phyloP scores from a whole-genome alignment of 2,797 vertebrate species.

The Phrynocephalus vlangalii region DNA sequence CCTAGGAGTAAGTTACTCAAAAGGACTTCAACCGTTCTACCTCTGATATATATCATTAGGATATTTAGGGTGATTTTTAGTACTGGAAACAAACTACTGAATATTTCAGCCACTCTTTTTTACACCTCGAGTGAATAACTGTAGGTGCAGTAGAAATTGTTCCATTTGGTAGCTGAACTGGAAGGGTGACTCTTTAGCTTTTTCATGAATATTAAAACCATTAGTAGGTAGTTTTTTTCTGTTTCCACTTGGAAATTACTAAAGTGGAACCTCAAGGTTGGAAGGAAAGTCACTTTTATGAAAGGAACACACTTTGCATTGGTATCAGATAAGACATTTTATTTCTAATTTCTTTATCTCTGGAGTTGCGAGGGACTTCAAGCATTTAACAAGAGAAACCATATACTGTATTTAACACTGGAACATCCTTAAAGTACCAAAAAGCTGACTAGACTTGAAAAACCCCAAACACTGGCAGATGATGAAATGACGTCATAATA shows the following conservation, averaged over 20 bases:
- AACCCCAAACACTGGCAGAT: not conserved
- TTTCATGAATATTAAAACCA: slow-evolving; percentile 52
- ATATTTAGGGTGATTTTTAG: slow-evolving; percentile 34
- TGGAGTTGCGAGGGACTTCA: not conserved
- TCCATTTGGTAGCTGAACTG: slow-evolving; percentile 21
- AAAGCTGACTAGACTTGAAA: not conserved
- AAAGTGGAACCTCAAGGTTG: slow-evolving; percentile 16
- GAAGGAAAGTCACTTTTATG: slow-evolving; percentile 14
- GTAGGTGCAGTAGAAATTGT: slow-evolving; percentile 36
- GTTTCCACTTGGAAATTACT: slow-evolving; percentile 39
- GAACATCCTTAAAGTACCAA: no score
- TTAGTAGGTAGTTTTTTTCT: slow-evolving; percentile 14
- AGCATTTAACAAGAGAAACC: not conserved
- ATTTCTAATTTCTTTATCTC: not conserved
- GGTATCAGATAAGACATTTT: not conserved
- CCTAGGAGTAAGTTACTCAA: no score
- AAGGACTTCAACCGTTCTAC: not conserved
- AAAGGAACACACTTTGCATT: slow-evolving; percentile 14
- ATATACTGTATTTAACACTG: not conserved
- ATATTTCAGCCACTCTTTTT: slow-evolving; percentile 39
- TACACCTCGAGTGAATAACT: slow-evolving; percentile 14
- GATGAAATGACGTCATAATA: not conserved
- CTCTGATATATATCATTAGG: slow-evolving; percentile 16
- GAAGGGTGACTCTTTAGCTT: slow-evolving; percentile 46
- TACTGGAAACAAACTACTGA: slow-evolving; percentile 17